Conservation (phyloP, 35 echinoderm and acorn worm genomes). For the Chiridota heheva region DNA sequence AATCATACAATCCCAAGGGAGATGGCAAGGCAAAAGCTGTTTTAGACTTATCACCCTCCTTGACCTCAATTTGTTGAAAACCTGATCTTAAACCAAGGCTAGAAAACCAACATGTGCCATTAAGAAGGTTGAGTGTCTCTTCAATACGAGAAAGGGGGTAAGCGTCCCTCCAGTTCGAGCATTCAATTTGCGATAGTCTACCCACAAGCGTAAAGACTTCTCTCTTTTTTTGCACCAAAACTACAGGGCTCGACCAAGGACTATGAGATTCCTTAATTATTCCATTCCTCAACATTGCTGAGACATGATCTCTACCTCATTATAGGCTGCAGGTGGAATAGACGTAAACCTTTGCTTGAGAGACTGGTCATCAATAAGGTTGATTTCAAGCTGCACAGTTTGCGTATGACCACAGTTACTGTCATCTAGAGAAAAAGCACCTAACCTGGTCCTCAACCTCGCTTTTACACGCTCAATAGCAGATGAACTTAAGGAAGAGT, state of each 20-base stretch:
- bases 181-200: constrained; percentile 1
- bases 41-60: neutral
- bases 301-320: neutral
- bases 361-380: too few species aligned
- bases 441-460: too few species aligned
- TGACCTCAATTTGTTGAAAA: neutral
- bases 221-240: constrained; percentile 6
- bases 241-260: neutral
- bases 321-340: neutral
- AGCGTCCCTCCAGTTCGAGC: neutral
- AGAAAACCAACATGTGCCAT: neutral
- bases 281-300: neutral
- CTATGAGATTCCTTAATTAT: neutral
- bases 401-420: too few species aligned
- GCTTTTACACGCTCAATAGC: too few species aligned
- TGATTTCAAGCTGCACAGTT: too few species aligned
- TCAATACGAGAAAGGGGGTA: neutral
- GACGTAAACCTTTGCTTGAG: too few species aligned
- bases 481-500: too few species aligned
- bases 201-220: neutral
- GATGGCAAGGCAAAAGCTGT: neutral
- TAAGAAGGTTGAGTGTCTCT: neutral
- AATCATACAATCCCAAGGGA: constrained; percentile 26
- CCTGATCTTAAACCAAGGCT: too few species aligned
- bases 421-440: too few species aligned